These are phyloP conservation scores for Copsychus sechellarum DNA, from an alignment of 2,113 vertebrate genomes.

Conservation along the genomic window DNA sequence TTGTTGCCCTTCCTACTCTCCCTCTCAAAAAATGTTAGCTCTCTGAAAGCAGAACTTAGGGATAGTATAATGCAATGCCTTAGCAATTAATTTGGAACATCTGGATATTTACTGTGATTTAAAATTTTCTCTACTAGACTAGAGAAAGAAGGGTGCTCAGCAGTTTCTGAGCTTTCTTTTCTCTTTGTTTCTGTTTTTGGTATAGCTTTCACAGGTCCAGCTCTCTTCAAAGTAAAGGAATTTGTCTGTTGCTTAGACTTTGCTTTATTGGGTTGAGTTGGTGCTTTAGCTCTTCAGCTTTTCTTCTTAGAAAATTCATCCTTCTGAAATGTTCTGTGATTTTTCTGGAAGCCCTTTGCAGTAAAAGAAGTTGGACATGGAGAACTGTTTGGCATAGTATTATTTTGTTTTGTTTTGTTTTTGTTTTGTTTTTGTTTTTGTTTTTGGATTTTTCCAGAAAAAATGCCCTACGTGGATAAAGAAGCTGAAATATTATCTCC, in stretches of 20 bases:
- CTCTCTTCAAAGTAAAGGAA: constrained; percentile 15
- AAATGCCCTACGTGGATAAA: not conserved
- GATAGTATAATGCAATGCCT: not conserved
- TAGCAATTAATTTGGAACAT: not conserved
- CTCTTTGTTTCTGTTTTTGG: constrained; percentile 12
- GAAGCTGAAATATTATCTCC: not conserved
- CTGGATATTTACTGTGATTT: not conserved
- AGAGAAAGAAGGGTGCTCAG: not conserved
- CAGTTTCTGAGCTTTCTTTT: not conserved
- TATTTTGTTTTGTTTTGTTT: not conserved
- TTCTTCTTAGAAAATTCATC: constrained; percentile 19
- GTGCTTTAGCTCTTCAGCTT: not conserved
- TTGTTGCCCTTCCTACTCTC: not conserved
- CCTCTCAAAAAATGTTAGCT: not conserved
- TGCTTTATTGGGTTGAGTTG: not conserved
- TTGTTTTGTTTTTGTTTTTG: not conserved
- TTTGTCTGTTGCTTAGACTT: not conserved
- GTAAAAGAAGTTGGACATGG: not conserved
- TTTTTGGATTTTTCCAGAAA: not conserved
- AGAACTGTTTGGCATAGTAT: not conserved
- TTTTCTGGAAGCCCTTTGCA: not conserved
- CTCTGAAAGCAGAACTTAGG: not conserved
- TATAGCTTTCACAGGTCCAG: not conserved
- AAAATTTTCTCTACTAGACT: not conserved
- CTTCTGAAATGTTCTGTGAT: constrained; percentile 8